Conservation (phyloP, 1,140 invertebrate genomes). For the Drosophila rhopaloa region DNA sequence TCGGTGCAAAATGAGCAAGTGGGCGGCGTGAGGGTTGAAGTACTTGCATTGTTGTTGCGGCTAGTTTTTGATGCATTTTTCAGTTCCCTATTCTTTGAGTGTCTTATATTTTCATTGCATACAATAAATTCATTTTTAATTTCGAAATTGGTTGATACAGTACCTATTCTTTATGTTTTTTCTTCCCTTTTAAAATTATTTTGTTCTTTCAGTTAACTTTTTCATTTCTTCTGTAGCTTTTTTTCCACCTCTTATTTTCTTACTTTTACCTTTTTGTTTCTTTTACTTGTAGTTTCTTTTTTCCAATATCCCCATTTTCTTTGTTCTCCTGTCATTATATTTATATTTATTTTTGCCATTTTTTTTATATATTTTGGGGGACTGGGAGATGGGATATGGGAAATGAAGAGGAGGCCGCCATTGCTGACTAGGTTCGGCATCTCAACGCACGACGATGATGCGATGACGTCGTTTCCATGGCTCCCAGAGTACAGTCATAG, state of each 20-base stretch:
- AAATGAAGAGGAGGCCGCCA: conserved; percentile 31
- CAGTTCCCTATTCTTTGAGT: not conserved
- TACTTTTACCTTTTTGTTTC: too few relatives aligned
- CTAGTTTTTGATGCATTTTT: conserved; percentile 32
- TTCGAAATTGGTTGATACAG: too few relatives aligned
- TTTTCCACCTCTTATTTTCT: too few relatives aligned
- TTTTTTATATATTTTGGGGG: conserved; percentile 18
- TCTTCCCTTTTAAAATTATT: not conserved
- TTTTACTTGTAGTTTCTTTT: too few relatives aligned
- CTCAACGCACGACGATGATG: conserved; percentile 48
- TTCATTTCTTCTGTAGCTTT: not conserved
- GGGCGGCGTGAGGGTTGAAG: conserved; percentile 11
- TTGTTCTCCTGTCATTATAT: not conserved
- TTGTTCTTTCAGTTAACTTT: not conserved
- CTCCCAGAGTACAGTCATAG: conserved; percentile 72
- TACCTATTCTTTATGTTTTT: conserved; percentile 18
- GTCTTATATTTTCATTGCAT: not conserved
- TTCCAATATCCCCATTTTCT: too few relatives aligned
- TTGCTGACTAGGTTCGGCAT: conserved; percentile 48
- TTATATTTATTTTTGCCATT: not conserved
- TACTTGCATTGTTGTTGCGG: conserved; percentile 53
- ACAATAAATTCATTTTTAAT: too few relatives aligned
- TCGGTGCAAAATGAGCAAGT: conserved; percentile 35
- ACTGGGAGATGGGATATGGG: conserved; percentile 17
- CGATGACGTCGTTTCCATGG: conserved; percentile 77